phyloP scores from a whole-genome alignment of 1,140 invertebrate genomes.

The Muscidifurax raptorellus region DNA sequence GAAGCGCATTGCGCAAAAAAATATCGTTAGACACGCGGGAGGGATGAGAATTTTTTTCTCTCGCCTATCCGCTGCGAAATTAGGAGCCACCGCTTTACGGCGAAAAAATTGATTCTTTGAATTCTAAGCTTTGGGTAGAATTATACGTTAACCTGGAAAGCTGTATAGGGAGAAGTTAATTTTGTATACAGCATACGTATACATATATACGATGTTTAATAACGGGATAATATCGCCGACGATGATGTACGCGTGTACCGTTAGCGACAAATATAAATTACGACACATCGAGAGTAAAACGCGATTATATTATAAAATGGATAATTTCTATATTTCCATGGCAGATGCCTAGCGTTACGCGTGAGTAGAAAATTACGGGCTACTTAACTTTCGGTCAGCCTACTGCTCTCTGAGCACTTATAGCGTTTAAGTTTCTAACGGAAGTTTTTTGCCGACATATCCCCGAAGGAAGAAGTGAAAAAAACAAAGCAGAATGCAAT shows the following conservation, averaged over 20 bases:
- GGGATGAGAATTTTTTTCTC: neutral
- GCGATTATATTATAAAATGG: slow-evolving; percentile 24
- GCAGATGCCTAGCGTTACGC: neutral
- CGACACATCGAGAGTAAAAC: neutral
- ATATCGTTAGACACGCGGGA: slow-evolving; percentile 22
- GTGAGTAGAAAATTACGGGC: slow-evolving; percentile 36
- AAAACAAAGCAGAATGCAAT: slow-evolving; percentile 21
- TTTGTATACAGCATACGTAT: no score
- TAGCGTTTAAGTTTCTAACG: slow-evolving; percentile 39
- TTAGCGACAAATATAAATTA: neutral
- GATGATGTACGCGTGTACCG: neutral
- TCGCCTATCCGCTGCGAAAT: slow-evolving; percentile 10
- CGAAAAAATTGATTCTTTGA: slow-evolving; percentile 40
- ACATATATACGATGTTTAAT: no score
- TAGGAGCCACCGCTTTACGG: neutral
- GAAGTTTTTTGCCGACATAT: slow-evolving; percentile 29
- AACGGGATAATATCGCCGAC: slow-evolving; percentile 1
- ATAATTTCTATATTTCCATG: slow-evolving; percentile 42
- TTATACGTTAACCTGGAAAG: no score
- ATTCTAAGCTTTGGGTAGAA: no score
- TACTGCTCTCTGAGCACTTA: neutral
- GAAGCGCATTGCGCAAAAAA: slow-evolving; percentile 54
- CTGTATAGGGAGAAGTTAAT: no score
- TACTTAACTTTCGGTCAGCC: slow-evolving; percentile 32
- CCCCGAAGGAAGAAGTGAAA: neutral